Evolutionary conservation across 1,140 invertebrate genomes (phyloP).

Genomic region (Brachionus paranguensis): DNA sequence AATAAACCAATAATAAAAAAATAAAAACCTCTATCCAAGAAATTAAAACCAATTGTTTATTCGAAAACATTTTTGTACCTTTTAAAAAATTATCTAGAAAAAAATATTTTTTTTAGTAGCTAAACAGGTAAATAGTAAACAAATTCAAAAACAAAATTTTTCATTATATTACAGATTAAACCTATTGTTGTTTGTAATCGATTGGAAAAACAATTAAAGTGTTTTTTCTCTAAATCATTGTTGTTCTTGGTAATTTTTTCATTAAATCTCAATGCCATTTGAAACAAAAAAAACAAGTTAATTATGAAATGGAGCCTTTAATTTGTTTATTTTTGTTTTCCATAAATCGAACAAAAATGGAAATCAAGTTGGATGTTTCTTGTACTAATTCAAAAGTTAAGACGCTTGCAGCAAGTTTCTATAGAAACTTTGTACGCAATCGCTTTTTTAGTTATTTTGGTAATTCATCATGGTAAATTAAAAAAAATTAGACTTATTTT

Average conservation of each 20-base stretch:
- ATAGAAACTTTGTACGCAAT: constrained; percentile 26
- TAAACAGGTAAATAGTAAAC: no score
- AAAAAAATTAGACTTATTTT: not conserved
- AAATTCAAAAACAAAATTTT: not conserved
- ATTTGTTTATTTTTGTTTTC: constrained; percentile 31
- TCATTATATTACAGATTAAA: not conserved
- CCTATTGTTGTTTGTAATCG: not conserved
- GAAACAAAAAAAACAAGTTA: not conserved
- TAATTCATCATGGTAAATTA: not conserved
- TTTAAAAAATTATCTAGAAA: no score
- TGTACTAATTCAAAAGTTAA: constrained; percentile 24
- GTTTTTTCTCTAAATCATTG: not conserved
- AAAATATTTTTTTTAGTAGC: no score
- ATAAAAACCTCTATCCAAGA: no score
- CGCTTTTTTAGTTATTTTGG: not conserved
- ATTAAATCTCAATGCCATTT: not conserved
- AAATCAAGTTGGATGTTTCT: constrained; percentile 22
- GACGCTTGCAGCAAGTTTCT: constrained; percentile 33
- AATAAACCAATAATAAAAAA: no score
- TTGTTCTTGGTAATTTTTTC: not conserved
- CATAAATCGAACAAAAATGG: not conserved
- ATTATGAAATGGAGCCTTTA: not conserved
- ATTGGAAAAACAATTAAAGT: not conserved
- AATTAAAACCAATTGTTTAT: no score
- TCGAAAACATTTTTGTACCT: no score